These are phyloP conservation scores for Ispidina picta DNA, from an alignment of 2,797 vertebrate genomes.

Conservation along the genomic window DNA sequence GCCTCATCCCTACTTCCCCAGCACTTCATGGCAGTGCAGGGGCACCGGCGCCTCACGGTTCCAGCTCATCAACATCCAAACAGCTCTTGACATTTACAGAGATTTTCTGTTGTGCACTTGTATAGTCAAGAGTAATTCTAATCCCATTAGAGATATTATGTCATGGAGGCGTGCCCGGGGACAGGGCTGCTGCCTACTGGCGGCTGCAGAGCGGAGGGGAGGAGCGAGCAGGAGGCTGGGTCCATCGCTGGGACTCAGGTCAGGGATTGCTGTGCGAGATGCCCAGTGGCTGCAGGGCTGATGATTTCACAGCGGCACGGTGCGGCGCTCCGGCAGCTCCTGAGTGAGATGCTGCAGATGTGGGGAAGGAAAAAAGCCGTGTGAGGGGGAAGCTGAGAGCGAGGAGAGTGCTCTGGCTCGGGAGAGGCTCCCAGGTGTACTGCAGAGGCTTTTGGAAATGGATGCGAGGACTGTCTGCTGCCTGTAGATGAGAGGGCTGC, in stretches of 20 bases:
- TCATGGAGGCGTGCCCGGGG: conserved; percentile 78
- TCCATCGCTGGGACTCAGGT: conserved; percentile 79
- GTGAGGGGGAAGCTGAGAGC: conserved; percentile 57
- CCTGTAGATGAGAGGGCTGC: conserved; percentile 42
- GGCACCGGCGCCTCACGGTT: not conserved
- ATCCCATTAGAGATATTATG: conserved; percentile 86
- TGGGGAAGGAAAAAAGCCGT: conserved; percentile 15
- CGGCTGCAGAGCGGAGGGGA: conserved; percentile 76
- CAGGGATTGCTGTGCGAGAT: conserved; percentile 83
- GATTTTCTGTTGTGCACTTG: conserved; percentile 78
- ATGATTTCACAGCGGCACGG: conserved; percentile 82
- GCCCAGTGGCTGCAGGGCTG: conserved; percentile 86
- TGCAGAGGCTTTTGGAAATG: conserved; percentile 60
- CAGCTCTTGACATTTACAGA: conserved; percentile 77
- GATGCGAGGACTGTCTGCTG: conserved; percentile 64
- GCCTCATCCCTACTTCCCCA: not conserved
- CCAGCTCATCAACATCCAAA: conserved; percentile 33
- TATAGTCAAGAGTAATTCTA: conserved; percentile 85
- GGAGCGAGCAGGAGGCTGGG: conserved; percentile 63
- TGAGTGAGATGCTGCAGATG: conserved; percentile 69
- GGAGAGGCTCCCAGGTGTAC: conserved; percentile 65
- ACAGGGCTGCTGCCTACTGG: conserved; percentile 81
- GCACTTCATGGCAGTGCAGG: not conserved
- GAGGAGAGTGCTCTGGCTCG: conserved; percentile 34
- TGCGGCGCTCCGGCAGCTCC: conserved; percentile 67